Evolutionary conservation across 2,888 invertebrate species (phyloP).

Genomic region (Acanthococcus lagerstroemiae): DNA sequence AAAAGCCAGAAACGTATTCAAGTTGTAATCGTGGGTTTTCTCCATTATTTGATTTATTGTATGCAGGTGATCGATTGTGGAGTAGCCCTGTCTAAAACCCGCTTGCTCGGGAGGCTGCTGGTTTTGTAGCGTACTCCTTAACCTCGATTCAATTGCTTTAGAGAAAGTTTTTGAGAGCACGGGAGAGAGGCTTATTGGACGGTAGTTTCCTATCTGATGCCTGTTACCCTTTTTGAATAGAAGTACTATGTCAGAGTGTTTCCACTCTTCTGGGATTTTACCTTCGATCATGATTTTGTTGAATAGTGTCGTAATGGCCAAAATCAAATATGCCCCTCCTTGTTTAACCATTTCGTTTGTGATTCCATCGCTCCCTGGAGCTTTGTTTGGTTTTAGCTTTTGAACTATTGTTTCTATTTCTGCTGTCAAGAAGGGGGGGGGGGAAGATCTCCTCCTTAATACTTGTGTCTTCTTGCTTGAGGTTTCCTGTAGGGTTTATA

Average conservation of each 20-base stretch:
- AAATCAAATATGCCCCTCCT: neutral
- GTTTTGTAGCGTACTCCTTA: neutral
- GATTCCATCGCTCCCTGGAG: too few species aligned
- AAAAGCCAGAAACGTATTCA: neutral
- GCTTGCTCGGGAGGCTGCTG: slow-evolving; percentile 6
- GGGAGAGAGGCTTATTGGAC: slow-evolving; percentile 4
- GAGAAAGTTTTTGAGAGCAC: slow-evolving; percentile 9
- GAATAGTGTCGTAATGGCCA: neutral
- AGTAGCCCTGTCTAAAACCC: slow-evolving; percentile 15
- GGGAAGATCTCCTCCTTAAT: too few species aligned
- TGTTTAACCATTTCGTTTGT: too few species aligned
- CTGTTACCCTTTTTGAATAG: slow-evolving; percentile 25
- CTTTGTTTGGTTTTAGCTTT: too few species aligned
- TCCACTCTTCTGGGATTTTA: slow-evolving; percentile 14
- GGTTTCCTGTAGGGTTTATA: too few species aligned
- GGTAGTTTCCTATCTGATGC: slow-evolving; percentile 20
- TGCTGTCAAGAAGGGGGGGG: too few species aligned
- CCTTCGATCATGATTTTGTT: neutral
- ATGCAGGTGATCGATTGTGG: neutral
- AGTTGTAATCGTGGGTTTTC: neutral
- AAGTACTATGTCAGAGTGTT: slow-evolving; percentile 1
- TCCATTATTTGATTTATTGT: neutral
- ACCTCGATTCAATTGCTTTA: neutral
- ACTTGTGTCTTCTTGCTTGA: too few species aligned
- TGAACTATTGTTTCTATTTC: too few species aligned